Percentiles rank a stretch among this genome's conserved stretches.
Evolutionary conservation across 2,113 vertebrate genomes (phyloP).

Genomic region (rabbit (Oryctolagus cuniculus)): mOryCun1.1 NC_091436.1:109393501-109394000

Average conservation of each 20-base stretch:
- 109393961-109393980: constrained; percentile 80
- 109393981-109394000: constrained; percentile 64
- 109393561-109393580: no score
- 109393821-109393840: constrained; percentile 84
- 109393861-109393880: constrained; percentile 79
- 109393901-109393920: constrained; percentile 85
- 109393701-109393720: constrained; percentile 60
- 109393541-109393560: no score
- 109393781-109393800: constrained; percentile 77
- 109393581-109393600: no score
- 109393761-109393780: constrained; percentile 62
- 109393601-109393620: no score
- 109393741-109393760: constrained; percentile 67
- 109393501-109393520: no score
- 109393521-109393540: no score
- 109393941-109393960: constrained; percentile 75
- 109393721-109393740: constrained; percentile 42
- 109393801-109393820: constrained; percentile 82
- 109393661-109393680: no score
- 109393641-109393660: no score
- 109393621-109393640: no score
- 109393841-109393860: constrained; percentile 76
- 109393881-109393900: constrained; percentile 80
- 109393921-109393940: constrained; percentile 82
- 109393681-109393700: constrained; percentile 48